phyloP scores from a whole-genome alignment of 2,113 vertebrate genomes.

The Cnemophilus loriae region DNA sequence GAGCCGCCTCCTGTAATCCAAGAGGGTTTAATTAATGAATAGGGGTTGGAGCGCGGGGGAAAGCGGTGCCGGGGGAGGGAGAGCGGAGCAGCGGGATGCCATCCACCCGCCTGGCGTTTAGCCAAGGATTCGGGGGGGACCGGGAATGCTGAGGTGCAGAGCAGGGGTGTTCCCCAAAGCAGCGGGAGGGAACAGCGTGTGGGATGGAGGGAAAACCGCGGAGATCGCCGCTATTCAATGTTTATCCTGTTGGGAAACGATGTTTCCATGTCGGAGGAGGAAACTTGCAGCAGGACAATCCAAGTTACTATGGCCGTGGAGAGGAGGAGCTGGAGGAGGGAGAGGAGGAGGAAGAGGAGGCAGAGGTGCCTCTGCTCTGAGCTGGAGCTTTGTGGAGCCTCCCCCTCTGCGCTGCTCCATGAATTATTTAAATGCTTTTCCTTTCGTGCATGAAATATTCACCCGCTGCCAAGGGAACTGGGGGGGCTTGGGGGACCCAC shows the following conservation, averaged over 20 bases:
- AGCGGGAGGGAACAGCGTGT: accelerated
- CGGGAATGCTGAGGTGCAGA: neutral
- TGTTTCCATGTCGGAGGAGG: neutral
- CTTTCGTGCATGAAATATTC: conserved; percentile 32
- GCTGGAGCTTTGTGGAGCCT: neutral
- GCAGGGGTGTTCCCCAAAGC: accelerated
- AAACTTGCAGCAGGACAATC: neutral
- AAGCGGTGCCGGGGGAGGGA: neutral
- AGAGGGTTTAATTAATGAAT: conserved; percentile 20
- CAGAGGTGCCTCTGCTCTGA: neutral
- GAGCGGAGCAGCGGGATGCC: neutral
- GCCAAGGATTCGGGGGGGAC: accelerated
- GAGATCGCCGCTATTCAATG: accelerated
- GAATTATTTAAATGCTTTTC: conserved; percentile 32
- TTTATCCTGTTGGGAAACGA: neutral
- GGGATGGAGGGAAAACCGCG: neutral
- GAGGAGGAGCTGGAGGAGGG: neutral
- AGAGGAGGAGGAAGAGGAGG: neutral
- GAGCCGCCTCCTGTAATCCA: neutral
- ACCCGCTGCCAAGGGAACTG: neutral
- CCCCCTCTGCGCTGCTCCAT: neutral
- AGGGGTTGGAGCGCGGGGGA: neutral
- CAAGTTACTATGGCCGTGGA: neutral
- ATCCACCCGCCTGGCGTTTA: accelerated
- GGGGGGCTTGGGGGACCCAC: accelerated